phyloP scores from a whole-genome alignment of 1,140 invertebrate species.

The Planococcus citri region DNA sequence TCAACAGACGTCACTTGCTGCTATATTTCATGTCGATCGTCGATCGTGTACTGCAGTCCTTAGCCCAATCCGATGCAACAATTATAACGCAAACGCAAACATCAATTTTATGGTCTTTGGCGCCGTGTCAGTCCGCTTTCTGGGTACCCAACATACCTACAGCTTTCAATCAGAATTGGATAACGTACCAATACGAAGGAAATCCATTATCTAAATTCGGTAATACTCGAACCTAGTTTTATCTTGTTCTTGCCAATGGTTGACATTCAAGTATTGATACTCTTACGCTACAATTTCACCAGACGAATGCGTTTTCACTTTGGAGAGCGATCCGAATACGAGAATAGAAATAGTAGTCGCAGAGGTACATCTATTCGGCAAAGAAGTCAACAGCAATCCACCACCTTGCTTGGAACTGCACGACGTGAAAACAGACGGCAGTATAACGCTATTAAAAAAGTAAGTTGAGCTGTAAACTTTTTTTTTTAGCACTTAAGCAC shows the following conservation, averaged over 20 bases:
- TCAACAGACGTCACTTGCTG: no score
- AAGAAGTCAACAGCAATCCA: neutral
- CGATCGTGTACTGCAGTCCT: no score
- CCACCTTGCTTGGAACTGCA: neutral
- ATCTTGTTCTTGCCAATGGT: no score
- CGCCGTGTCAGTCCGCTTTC: neutral
- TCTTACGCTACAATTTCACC: no score
- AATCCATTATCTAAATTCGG: conserved; percentile 10
- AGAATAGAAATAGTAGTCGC: neutral
- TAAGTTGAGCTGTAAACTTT: no score
- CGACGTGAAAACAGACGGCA: neutral
- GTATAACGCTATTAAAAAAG: neutral
- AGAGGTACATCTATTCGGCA: conserved; percentile 8
- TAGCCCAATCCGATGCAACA: no score
- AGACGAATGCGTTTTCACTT: conserved; percentile 8
- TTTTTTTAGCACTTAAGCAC: no score
- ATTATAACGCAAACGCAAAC: conserved; percentile 10
- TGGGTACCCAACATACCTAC: neutral
- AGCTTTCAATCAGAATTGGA: conserved; percentile 11
- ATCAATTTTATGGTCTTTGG: neutral
- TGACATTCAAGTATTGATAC: no score
- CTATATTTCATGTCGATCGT: no score
- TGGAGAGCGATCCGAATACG: conserved; percentile 5
- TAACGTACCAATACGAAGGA: conserved; percentile 10
- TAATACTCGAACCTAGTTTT: no score